Evolutionary conservation across 35 echinoderm and acorn worm genomes (phyloP).

Genomic region (Apostichopus japonicus): DNA sequence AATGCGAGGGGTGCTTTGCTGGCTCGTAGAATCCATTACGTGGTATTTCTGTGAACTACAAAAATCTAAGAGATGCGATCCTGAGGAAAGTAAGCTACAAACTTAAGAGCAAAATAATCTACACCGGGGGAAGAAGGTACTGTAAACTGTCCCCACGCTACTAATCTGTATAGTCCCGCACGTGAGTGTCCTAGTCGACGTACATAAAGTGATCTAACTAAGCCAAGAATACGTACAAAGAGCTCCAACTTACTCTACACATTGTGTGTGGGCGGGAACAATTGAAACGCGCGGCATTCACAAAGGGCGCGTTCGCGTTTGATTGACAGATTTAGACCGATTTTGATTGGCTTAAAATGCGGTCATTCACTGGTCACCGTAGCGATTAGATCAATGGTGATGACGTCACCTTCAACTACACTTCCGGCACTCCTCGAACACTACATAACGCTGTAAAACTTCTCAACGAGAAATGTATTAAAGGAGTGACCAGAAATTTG

Average conservation of each 20-base stretch:
- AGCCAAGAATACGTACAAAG: constrained; percentile 48
- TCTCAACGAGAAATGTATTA: constrained; percentile 8
- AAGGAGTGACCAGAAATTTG: constrained; percentile 50
- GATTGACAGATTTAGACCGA: constrained; percentile 52
- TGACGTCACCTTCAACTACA: constrained; percentile 54
- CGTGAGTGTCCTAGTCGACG: constrained; percentile 36
- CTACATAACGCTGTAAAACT: constrained; percentile 28
- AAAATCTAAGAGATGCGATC: constrained; percentile 50
- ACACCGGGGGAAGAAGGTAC: constrained; percentile 49
- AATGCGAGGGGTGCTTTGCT: constrained; percentile 64
- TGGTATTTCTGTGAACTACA: constrained; percentile 75
- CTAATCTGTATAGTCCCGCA: constrained; percentile 53
- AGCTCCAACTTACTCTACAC: constrained; percentile 27
- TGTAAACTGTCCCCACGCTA: constrained; percentile 56
- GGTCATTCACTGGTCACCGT: constrained; percentile 70
- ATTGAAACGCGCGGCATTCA: constrained; percentile 65
- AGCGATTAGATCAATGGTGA: constrained; percentile 62
- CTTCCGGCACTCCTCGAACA: constrained; percentile 57
- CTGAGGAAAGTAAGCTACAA: constrained; percentile 60
- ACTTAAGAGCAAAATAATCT: constrained; percentile 60
- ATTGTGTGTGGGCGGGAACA: constrained; percentile 57
- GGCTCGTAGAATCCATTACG: constrained; percentile 74
- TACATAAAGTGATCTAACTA: constrained; percentile 51
- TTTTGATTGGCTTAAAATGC: constrained; percentile 63
- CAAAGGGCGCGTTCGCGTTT: constrained; percentile 59